Evolutionary conservation across 2,113 vertebrate species (phyloP).

Genomic region (Pelodiscus sinensis): DNA sequence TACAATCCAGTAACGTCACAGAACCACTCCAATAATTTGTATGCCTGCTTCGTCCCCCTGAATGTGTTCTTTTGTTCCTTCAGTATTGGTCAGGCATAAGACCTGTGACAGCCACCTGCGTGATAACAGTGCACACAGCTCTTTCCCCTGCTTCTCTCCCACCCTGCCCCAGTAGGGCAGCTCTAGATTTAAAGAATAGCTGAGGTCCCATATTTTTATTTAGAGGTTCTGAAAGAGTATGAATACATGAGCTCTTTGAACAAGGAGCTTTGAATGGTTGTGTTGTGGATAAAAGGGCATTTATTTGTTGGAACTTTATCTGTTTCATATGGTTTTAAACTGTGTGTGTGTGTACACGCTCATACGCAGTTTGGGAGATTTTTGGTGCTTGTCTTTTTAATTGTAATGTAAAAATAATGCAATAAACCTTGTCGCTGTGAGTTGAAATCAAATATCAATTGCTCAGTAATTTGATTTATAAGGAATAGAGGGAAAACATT

Average conservation of each 20-base stretch:
- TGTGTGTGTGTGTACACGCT: background rate
- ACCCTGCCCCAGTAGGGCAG: background rate
- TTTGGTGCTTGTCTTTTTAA: background rate
- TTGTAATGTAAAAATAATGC: slow-evolving; percentile 7
- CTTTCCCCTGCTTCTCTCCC: background rate
- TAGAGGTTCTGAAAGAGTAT: background rate
- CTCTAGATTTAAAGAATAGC: background rate
- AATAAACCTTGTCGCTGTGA: background rate
- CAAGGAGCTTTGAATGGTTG: background rate
- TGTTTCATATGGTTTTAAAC: slow-evolving; percentile 47
- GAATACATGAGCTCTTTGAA: background rate
- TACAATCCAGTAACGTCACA: too few species aligned
- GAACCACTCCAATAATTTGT: background rate
- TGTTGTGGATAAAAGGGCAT: background rate
- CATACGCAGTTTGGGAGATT: background rate
- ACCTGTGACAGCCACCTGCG: background rate
- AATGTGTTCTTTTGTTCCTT: background rate
- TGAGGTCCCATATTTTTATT: background rate
- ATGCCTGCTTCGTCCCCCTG: background rate
- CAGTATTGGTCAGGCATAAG: background rate
- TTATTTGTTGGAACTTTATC: slow-evolving; percentile 7
- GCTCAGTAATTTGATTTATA: background rate
- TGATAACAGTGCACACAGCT: background rate
- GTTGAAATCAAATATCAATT: background rate
- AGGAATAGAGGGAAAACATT: background rate